phyloP scores from a whole-genome alignment of 2,888 invertebrate genomes.

The Lathronympha strigana region DNA sequence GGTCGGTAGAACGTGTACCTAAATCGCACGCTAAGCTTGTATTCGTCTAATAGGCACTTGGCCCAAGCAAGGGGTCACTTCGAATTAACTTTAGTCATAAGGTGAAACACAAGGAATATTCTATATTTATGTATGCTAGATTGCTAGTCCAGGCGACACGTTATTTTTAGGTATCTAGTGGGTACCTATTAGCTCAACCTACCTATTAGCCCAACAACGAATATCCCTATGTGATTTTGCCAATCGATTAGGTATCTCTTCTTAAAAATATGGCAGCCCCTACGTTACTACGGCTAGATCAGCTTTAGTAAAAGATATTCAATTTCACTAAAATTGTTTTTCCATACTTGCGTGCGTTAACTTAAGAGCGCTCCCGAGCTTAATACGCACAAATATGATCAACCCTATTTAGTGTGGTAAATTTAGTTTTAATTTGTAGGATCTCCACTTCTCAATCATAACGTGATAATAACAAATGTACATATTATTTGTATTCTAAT shows the following conservation, averaged over 20 bases:
- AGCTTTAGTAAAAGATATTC: not conserved
- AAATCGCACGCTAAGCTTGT: no score
- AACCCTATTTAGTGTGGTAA: not conserved
- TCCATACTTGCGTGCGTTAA: not conserved
- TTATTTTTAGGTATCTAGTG: no score
- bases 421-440: not conserved
- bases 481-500: slow-evolving; percentile 18
- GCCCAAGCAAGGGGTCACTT: no score
- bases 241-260: no score
- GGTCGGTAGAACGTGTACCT: no score
- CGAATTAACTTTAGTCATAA: not conserved
- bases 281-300: no score
- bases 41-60: no score
- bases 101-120: not conserved
- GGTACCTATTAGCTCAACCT: no score
- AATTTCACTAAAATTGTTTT: not conserved
- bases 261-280: no score
- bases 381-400: not conserved
- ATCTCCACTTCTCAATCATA: not conserved
- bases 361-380: not conserved
- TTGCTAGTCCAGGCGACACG: no score
- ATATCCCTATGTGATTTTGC: not conserved
- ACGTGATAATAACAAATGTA: slow-evolving; percentile 14
- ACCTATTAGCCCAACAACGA: not conserved
- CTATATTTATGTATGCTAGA: no score